These are phyloP conservation scores for Anguilla anguilla DNA, from an alignment of 2,797 vertebrate genomes.

Conservation along the genomic window DNA sequence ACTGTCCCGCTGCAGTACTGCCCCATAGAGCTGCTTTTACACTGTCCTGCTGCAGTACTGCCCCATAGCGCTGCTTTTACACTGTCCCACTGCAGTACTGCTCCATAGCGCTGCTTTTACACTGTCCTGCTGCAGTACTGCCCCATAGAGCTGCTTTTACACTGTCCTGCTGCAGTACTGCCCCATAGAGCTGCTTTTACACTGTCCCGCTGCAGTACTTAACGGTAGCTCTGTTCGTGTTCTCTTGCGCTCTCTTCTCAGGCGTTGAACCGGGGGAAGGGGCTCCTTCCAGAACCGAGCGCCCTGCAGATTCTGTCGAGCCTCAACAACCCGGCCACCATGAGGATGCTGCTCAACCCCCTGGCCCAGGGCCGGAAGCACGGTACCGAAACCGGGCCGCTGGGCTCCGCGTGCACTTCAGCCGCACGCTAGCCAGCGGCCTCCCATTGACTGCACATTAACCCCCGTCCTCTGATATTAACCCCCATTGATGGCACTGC, in stretches of 20 bases:
- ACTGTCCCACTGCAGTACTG: neutral
- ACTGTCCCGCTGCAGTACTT: neutral
- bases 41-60: no score
- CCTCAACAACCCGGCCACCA: slow-evolving; percentile 83
- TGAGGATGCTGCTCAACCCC: slow-evolving; percentile 87
- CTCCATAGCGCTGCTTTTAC: neutral
- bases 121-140: neutral
- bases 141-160: neutral
- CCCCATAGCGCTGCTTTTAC: no score
- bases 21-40: no score
- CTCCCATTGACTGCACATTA: neutral
- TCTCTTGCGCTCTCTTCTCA: slow-evolving; percentile 45
- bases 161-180: neutral
- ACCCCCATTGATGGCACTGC: neutral
- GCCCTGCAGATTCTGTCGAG: slow-evolving; percentile 85
- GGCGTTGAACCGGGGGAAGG: slow-evolving; percentile 90
- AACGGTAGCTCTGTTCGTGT: neutral
- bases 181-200: neutral
- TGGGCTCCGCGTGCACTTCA: neutral
- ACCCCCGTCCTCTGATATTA: neutral
- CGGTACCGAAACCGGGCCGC: slow-evolving; percentile 55
- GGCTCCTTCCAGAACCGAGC: slow-evolving; percentile 89
- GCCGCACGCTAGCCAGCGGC: neutral
- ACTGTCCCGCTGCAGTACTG: neutral
- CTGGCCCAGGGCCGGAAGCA: slow-evolving; percentile 86